phyloP scores from a whole-genome alignment of 2,113 vertebrate genomes.

The Anoura caudifer region DNA sequence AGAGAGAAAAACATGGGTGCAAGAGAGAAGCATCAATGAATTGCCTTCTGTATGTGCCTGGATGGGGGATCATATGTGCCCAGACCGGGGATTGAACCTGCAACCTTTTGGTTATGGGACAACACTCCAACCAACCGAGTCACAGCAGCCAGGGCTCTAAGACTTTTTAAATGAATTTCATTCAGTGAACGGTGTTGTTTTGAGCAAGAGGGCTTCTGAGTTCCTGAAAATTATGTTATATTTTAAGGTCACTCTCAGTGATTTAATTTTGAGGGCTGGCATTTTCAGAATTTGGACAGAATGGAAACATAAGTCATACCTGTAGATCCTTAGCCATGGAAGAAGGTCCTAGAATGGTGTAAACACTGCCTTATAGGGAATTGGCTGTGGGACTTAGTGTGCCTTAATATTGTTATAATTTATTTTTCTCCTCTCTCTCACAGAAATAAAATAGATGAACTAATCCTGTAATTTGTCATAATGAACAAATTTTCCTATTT shows the following conservation, averaged over 20 bases:
- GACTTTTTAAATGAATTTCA: constrained; percentile 40
- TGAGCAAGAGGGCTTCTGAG: constrained; percentile 5
- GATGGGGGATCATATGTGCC: too few species aligned
- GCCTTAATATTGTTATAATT: background rate
- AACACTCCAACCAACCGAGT: too few species aligned
- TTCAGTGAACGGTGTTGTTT: constrained; percentile 41
- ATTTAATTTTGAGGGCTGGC: constrained; percentile 39
- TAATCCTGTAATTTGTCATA: constrained; percentile 52
- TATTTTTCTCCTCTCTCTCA: background rate
- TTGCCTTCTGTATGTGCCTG: too few species aligned
- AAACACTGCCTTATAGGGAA: background rate
- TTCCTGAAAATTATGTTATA: constrained; percentile 37
- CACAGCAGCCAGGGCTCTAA: too few species aligned
- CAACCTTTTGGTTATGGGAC: too few species aligned
- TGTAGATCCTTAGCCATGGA: constrained; percentile 44
- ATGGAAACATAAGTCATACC: constrained; percentile 40
- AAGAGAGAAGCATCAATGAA: too few species aligned
- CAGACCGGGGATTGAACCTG: too few species aligned
- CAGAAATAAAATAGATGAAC: constrained; percentile 39
- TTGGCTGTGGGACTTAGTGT: background rate
- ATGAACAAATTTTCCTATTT: constrained; percentile 42
- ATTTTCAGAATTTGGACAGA: constrained; percentile 49
- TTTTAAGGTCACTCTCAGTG: constrained; percentile 18
- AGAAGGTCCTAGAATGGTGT: background rate
- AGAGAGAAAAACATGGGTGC: too few species aligned